phyloP scores from a whole-genome alignment of 2,888 invertebrate genomes.

The Amphipyra tragopoginis region DNA sequence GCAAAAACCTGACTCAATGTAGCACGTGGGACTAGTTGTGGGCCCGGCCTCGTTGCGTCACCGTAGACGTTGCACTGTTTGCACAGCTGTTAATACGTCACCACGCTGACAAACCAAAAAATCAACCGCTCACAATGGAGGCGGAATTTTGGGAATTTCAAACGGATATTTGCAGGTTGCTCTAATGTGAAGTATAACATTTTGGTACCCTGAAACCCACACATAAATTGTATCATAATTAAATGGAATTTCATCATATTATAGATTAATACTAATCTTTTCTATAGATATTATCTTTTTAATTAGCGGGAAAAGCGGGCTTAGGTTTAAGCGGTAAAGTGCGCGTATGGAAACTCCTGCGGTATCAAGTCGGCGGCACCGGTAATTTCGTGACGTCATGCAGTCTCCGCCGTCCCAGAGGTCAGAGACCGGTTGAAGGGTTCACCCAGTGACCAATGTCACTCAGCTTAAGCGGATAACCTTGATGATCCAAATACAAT shows the following conservation, averaged over 20 bases:
- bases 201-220: neutral
- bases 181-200: neutral
- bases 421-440: constrained; percentile 43
- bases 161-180: constrained; percentile 33
- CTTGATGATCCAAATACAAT: constrained; percentile 17
- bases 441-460: constrained; percentile 24
- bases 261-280: too few relatives aligned
- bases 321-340: constrained; percentile 13
- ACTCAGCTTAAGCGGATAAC: neutral
- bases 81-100: constrained; percentile 74
- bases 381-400: constrained; percentile 47
- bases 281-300: neutral
- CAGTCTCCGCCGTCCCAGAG: constrained; percentile 36
- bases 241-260: too few relatives aligned
- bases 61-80: constrained; percentile 59
- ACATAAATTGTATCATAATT: too few relatives aligned
- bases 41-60: constrained; percentile 70
- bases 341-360: constrained; percentile 42
- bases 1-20: constrained; percentile 69
- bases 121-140: constrained; percentile 4
- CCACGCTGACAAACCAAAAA: constrained; percentile 39
- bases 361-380: constrained; percentile 18
- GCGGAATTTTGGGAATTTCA: constrained; percentile 25
- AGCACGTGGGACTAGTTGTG: constrained; percentile 61
- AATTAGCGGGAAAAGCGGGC: constrained; percentile 19